Conservation (phyloP, 2,888 invertebrate species). For the Drosophila flavopinicola region DNA sequence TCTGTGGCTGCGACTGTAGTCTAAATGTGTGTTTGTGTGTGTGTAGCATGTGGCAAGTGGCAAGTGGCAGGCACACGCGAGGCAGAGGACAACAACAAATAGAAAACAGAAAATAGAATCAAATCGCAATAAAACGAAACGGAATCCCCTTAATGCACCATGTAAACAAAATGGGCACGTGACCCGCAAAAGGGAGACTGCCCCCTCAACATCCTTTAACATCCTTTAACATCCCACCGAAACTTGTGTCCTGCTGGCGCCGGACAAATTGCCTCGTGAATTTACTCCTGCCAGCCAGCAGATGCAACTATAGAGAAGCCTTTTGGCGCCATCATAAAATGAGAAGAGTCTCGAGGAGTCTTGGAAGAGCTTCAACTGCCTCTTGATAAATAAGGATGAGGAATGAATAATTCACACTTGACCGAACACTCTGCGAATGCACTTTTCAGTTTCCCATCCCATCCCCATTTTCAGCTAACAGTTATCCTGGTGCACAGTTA, state of each 20-base stretch:
- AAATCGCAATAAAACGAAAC: slow-evolving; percentile 74
- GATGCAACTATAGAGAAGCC: slow-evolving; percentile 29
- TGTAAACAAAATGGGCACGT: slow-evolving; percentile 83
- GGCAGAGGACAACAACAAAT: slow-evolving; percentile 40
- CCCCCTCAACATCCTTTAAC: neutral
- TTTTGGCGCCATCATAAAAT: slow-evolving; percentile 58
- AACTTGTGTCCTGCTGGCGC: slow-evolving; percentile 43
- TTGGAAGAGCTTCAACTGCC: slow-evolving; percentile 20
- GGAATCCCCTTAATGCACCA: slow-evolving; percentile 81
- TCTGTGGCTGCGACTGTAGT: slow-evolving; percentile 39
- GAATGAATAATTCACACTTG: slow-evolving; percentile 52
- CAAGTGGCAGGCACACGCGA: slow-evolving; percentile 20
- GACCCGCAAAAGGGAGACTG: slow-evolving; percentile 57
- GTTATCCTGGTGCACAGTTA: slow-evolving; percentile 9
- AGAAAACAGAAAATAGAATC: slow-evolving; percentile 65
- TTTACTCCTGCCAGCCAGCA: slow-evolving; percentile 51
- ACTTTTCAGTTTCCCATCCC: slow-evolving; percentile 19
- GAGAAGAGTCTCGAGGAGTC: slow-evolving; percentile 7
- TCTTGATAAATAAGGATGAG: slow-evolving; percentile 7
- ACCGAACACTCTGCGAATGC: slow-evolving; percentile 33
- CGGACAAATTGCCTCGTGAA: slow-evolving; percentile 68
- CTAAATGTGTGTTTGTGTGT: slow-evolving; percentile 5
- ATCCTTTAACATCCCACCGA: neutral
- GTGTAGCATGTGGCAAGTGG: slow-evolving; percentile 21
- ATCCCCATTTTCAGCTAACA: neutral